Evolutionary conservation across 2,797 vertebrate genomes (phyloP), one percentile per base, ranked within the genome.

Genomic region (Acridotheres tristis): DNA sequence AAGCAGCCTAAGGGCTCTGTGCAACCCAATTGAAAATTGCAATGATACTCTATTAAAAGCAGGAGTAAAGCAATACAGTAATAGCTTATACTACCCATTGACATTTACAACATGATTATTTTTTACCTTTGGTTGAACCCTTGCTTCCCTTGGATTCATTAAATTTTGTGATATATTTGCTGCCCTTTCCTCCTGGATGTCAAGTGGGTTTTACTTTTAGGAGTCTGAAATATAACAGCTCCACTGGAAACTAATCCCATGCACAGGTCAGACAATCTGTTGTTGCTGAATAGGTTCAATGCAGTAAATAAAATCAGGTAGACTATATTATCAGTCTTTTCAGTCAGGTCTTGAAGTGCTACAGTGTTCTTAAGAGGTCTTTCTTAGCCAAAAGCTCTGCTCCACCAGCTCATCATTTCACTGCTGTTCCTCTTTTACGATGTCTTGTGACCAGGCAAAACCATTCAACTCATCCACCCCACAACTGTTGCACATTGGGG

Each of bases 51-150:
- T 73, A 34, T 71, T 51, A 92, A 84, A 93, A 93, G 21, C 48
- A 63, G 69, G 29, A 88, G n/a, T 59, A 82, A 90, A 90, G 34
- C 25, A 53, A 55, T 73, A n/a, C 16, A 79, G n/a, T 48, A 78
- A 75, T 75, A 72, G 73, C 29, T 67, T 77, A 22, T 78, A 29
- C 51, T 81, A 58, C 40, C 29, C 66, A 71, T 25, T 90, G 80
- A 69, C 40, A 81, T 88, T 94, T 88, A 45, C 75, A 85, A 36
- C 16, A 29, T 68, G 25, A 85, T 83, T 58, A 47, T 63, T 88
- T 95, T 94, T 93, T 48, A 72, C 67, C 90, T 94, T 75, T 36
- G 69, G 67, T 48, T 94, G 89, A 94, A 94, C 89, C n/a, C 23
- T 80, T 77, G 12, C 20, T 59, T 72, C 50, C 79, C 16, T 11